Base-by-base conservation (phyloP, 2,797 vertebrate genomes). In the Neostethus bicornis region DNA sequence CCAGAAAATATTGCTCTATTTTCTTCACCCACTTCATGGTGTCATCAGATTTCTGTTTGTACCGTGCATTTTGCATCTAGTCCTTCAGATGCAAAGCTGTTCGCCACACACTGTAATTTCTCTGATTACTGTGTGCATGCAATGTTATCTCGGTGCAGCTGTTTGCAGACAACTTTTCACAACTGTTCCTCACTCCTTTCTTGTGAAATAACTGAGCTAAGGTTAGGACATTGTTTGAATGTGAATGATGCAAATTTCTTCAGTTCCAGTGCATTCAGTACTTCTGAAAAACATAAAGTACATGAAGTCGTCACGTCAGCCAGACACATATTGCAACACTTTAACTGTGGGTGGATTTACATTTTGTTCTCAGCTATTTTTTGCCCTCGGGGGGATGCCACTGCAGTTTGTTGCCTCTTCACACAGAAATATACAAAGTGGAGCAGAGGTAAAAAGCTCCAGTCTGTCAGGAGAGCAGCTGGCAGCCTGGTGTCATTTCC, bases 291-390 rank as follows among this genome's bases (percentile, higher is more conserved):
- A 31, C 13, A 44, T 64, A 67, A 70, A 58, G 60, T 52, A 42
- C 63, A 55, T 44, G 8, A 46, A 46, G 44, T 2, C 16, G 59
- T 34, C 64, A 72, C 67, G 72, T 72, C 12, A 6, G 59, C 70
- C 70, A 62, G 71, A 41, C 53, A 58, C 45, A 59, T 39, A 35
- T 20, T 23, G 43, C 66, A 51, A 53, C 62, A 43, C 39, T 63
- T 68, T 74, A 70, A 62, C 48, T 3, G 20, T 4, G 24, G 60
- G 73, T 83, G 74, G 85, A 81, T 79, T 85, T 79, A 66, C 78
- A 70, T 69, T 70, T 58, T 85, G 83, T 86, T 83, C 73, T 71
- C 51, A 24, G 75, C 56, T 34, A 5, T 66, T 51, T 69, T 26
- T 38, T 10, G 60, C 62, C 61, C 58, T 20, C 3, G 7, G 68